These are phyloP conservation scores for Urocitellus parryii DNA, from an alignment of 2,113 vertebrate genomes.

Conservation along the genomic window DNA sequence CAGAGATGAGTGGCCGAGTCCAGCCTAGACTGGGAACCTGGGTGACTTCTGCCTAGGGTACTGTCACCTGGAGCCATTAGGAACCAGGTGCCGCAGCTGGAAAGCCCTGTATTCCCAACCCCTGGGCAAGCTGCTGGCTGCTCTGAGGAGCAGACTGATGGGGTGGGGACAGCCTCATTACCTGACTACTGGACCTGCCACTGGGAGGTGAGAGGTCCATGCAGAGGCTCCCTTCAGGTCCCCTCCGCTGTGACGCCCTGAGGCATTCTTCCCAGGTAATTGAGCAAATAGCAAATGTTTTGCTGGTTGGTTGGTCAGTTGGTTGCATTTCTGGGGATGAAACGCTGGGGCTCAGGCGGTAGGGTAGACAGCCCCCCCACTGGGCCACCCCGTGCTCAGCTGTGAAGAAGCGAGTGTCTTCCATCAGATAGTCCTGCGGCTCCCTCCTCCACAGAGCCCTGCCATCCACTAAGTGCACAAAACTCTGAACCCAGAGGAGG, in stretches of 20 bases:
- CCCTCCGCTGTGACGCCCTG: neutral
- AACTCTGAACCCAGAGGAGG: too few species aligned
- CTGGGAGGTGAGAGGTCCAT: neutral
- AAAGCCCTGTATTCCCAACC: neutral
- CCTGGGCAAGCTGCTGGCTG: accelerated
- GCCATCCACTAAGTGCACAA: too few species aligned
- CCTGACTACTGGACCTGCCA: neutral
- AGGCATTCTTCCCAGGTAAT: neutral
- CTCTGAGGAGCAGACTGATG: neutral
- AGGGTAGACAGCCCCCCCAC: neutral
- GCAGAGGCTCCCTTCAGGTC: too few species aligned
- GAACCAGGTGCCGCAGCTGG: accelerated
- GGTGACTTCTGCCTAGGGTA: neutral
- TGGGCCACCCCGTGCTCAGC: too few species aligned
- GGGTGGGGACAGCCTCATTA: neutral
- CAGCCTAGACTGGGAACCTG: neutral
- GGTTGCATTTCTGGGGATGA: neutral
- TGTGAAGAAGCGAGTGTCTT: neutral
- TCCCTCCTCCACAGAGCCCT: too few species aligned
- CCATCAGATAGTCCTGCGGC: too few species aligned
- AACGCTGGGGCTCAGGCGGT: too few species aligned
- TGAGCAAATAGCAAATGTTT: neutral
- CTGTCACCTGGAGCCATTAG: neutral
- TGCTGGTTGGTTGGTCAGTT: too few species aligned
- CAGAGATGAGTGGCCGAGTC: neutral